Percentiles rank a stretch among this genome's conserved stretches.
phyloP scores from a whole-genome alignment of 2,797 vertebrate genomes.

The Selene dorsalis region DNA sequence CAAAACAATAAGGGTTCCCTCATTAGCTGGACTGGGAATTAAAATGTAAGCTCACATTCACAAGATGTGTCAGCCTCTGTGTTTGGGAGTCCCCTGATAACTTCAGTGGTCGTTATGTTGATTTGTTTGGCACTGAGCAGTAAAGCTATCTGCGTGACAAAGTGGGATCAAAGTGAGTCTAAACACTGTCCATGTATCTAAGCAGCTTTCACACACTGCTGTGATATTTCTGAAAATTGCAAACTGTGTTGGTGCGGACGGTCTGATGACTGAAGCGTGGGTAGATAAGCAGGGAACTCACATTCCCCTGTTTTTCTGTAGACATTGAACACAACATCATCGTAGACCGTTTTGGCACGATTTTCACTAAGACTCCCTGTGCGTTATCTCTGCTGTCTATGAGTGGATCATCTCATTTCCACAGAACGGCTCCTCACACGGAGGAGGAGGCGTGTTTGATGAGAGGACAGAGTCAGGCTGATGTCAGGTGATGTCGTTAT shows the following conservation, averaged over 20 bases:
- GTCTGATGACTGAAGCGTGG: not conserved
- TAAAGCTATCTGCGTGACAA: no score
- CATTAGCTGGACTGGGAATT: no score
- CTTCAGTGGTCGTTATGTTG: not conserved
- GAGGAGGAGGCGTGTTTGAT: constrained; percentile 4
- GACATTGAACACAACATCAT: constrained; percentile 51
- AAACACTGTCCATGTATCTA: no score
- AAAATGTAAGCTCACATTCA: no score
- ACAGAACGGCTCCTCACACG: constrained; percentile 1
- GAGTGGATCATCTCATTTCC: constrained; percentile 15
- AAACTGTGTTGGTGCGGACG: not conserved
- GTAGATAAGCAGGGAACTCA: not conserved
- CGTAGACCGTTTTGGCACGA: constrained; percentile 47
- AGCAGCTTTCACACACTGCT: no score
- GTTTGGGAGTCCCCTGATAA: not conserved
- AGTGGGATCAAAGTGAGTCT: no score
- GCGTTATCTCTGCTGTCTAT: constrained; percentile 17
- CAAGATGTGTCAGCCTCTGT: no score
- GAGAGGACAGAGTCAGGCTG: not conserved
- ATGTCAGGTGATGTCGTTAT: not conserved
- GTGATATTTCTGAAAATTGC: no score
- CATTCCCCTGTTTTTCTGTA: constrained; percentile 19
- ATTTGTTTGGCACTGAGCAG: no score
- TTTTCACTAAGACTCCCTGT: constrained; percentile 11
- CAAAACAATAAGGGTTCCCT: not conserved